phyloP scores from a whole-genome alignment of 2,113 vertebrate genomes.

The Delphinus delphis region DNA sequence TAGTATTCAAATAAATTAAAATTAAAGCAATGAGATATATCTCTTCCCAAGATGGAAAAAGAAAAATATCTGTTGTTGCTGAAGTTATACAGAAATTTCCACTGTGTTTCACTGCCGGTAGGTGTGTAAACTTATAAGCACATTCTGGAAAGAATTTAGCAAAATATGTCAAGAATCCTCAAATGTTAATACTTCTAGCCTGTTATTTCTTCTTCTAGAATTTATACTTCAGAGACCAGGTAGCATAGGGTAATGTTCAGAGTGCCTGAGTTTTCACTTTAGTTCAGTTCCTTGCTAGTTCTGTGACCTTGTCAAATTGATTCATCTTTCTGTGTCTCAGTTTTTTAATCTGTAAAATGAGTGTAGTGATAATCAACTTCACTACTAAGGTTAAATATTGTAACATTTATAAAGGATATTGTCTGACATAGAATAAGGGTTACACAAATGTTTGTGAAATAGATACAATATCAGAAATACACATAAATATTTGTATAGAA shows the following conservation, averaged over 20 bases:
- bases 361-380: not conserved
- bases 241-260: not conserved
- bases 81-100: not conserved
- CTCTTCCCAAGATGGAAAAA: not conserved
- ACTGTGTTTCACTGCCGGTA: not conserved
- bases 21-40: not conserved
- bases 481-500: not conserved
- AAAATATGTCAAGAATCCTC: not conserved
- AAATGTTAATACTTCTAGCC: not conserved
- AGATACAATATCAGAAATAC: not conserved
- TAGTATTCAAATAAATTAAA: not conserved
- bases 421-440: not conserved
- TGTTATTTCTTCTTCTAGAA: not conserved
- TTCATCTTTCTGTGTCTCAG: not conserved
- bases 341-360: not conserved
- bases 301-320: not conserved
- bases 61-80: not conserved
- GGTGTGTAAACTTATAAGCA: not conserved
- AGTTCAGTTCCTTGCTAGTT: not conserved
- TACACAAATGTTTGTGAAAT: not conserved
- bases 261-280: not conserved
- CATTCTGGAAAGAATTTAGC: not conserved
- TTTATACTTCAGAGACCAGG: not conserved
- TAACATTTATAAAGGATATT: not conserved
- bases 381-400: not conserved